Conservation (phyloP, 2,113 vertebrate species). For the Rhabdomys dilectus region DNA sequence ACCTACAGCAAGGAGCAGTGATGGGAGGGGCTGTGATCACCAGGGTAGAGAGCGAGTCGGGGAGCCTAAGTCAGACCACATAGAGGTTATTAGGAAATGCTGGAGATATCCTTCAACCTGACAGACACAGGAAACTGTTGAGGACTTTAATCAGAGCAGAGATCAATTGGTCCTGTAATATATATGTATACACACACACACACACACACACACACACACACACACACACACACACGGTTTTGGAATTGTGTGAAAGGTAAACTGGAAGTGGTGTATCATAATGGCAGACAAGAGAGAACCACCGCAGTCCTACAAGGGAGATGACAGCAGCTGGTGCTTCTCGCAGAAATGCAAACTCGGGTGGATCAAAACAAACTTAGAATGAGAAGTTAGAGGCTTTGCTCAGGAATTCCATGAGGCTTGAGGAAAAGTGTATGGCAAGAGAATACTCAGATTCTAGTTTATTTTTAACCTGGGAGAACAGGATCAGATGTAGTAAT, state of each 20-base stretch:
- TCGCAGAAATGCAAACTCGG: background rate
- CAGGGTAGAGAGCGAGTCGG: fast-evolving
- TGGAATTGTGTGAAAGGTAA: background rate
- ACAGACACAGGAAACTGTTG: background rate
- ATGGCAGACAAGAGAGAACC: background rate
- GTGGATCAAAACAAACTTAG: background rate
- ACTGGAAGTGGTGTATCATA: background rate
- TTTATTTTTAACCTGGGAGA: background rate
- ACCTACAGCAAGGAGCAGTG: background rate
- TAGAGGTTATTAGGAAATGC: background rate
- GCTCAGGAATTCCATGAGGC: background rate
- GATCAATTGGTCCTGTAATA: background rate
- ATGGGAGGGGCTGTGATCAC: background rate
- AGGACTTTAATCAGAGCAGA: background rate
- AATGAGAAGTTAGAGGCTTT: background rate
- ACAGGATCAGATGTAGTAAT: background rate
- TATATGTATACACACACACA: too few species aligned
- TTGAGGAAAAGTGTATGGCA: background rate
- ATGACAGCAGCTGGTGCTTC: background rate
- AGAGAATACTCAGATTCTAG: background rate
- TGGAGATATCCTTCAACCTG: background rate
- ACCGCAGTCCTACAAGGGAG: background rate
- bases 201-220: too few species aligned
- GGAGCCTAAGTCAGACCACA: background rate
- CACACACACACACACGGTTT: too few species aligned